Base-by-base conservation (phyloP, 92 coral and sea anemone species). In the Chrysogorgia sp. region DNA sequence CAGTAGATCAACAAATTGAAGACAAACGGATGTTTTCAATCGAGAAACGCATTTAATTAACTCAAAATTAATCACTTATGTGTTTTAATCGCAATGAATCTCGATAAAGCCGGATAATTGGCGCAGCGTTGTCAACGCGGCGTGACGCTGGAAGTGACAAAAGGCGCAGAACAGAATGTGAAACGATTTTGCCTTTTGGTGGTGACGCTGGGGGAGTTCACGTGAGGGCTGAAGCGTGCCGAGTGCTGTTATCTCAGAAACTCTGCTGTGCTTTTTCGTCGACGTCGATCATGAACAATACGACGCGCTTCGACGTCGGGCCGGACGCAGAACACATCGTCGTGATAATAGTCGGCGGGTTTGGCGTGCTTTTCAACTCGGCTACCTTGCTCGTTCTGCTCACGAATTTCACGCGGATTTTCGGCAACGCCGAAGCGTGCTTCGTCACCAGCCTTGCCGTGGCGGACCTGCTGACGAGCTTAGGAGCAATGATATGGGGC, bases 291-390 rank as follows among this genome's bases (percentile, higher is more conserved):
- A 34, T 40, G 31, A 53, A 53, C 24, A 10, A 37, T 10, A 33
- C 63, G 14, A 59, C 58, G 19, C 0, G 17, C 1, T 56, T 33
- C 7, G 48, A 53, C 33, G 30, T 31, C n/a, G 64, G 9, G 15
- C 45, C 65, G 3, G 25, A 9, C 0, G 79, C 50, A 1, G 79
- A 72, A 20, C 64, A 41, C 30, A 56, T 72, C 12, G 79, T 21
- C 6, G 58, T 72, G 8, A 29, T 15, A 2, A 9, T 56, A 2
- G 24, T 72, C 50, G 20, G 65, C 5, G 21, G 31, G 0, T 15
- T 72, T 28, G 79, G 79, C 25, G 43, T 72, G 2, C 40, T 72
- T 3, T 40, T 72, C 25, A 72, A 72, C 34, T 15, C 79, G 4
- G 48, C 79, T 9, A 33, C 79, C 12, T 34, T 72, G 32, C 7